Conservation (phyloP, 2,888 invertebrate species). For the Apodemia duryi region DNA sequence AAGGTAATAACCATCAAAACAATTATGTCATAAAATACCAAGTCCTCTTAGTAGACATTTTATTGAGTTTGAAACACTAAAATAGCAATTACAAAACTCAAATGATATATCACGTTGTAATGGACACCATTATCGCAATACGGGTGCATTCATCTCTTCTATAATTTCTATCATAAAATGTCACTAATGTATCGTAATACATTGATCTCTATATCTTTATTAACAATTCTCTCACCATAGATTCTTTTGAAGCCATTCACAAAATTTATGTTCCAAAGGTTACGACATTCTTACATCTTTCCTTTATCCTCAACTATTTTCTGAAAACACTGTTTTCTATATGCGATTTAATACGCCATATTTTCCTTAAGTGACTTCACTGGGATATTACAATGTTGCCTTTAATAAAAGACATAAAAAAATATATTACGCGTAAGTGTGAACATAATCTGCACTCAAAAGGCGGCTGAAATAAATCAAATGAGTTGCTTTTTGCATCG, state of each 20-base stretch:
- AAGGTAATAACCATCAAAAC: background rate
- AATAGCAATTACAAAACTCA: slow-evolving; percentile 12
- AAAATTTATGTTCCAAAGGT: slow-evolving; percentile 66
- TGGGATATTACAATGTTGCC: slow-evolving; percentile 65
- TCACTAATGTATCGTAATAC: slow-evolving; percentile 73
- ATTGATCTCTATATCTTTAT: slow-evolving; percentile 73
- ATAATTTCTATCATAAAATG: slow-evolving; percentile 61
- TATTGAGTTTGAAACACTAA: slow-evolving; percentile 3
- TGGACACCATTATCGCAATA: slow-evolving; percentile 32
- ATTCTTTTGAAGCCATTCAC: slow-evolving; percentile 68
- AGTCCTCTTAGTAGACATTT: slow-evolving; percentile 1
- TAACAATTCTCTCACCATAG: slow-evolving; percentile 72
- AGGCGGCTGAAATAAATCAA: slow-evolving; percentile 70
- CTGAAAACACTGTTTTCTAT: slow-evolving; percentile 77
- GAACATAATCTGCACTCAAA: slow-evolving; percentile 55
- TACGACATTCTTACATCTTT: slow-evolving; percentile 72
- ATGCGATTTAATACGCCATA: slow-evolving; percentile 72
- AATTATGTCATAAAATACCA: background rate
- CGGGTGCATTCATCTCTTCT: slow-evolving; percentile 63
- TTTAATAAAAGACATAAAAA: slow-evolving; percentile 62
- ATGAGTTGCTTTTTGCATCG: slow-evolving; percentile 52
- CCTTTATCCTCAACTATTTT: slow-evolving; percentile 71
- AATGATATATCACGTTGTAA: slow-evolving; percentile 52
- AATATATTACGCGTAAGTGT: slow-evolving; percentile 47
- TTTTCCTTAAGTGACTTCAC: slow-evolving; percentile 69